phyloP scores from a whole-genome alignment of 2,113 vertebrate species.

The Budorcas taxicolor region DNA sequence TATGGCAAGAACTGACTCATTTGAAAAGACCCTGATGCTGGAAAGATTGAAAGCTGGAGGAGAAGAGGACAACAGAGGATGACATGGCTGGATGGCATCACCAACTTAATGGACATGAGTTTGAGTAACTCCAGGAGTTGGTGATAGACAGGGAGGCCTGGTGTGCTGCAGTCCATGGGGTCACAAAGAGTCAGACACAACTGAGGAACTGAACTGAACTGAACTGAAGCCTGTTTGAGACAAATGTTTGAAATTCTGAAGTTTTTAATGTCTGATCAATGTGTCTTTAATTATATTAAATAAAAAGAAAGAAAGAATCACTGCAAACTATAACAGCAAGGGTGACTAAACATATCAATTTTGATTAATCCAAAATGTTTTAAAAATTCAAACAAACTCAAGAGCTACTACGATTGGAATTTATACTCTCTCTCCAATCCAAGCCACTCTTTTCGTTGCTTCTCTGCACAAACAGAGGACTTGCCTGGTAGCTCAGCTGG shows the following conservation, averaged over 20 bases:
- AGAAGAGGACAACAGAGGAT: background rate
- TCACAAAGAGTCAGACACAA: background rate
- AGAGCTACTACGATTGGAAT: background rate
- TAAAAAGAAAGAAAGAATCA: background rate
- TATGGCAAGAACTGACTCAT: background rate
- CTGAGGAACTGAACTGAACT: background rate
- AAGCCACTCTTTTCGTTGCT: background rate
- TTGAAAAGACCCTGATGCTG: background rate
- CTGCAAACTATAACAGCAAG: background rate
- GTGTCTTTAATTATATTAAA: background rate
- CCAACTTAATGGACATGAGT: background rate
- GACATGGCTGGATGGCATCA: background rate
- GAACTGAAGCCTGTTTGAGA: background rate
- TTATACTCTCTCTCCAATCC: background rate
- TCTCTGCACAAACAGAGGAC: fast-evolving
- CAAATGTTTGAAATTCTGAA: background rate
- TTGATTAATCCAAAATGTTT: background rate
- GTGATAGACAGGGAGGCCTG: background rate
- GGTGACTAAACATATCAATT: background rate
- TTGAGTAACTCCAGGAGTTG: background rate
- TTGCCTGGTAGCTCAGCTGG: background rate
- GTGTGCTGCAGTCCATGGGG: background rate
- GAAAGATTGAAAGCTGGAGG: background rate
- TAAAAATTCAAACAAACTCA: background rate
- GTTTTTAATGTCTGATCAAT: background rate